These are phyloP conservation scores for Eurois occulta DNA, from an alignment of 2,888 invertebrate genomes.

Conservation along the genomic window DNA sequence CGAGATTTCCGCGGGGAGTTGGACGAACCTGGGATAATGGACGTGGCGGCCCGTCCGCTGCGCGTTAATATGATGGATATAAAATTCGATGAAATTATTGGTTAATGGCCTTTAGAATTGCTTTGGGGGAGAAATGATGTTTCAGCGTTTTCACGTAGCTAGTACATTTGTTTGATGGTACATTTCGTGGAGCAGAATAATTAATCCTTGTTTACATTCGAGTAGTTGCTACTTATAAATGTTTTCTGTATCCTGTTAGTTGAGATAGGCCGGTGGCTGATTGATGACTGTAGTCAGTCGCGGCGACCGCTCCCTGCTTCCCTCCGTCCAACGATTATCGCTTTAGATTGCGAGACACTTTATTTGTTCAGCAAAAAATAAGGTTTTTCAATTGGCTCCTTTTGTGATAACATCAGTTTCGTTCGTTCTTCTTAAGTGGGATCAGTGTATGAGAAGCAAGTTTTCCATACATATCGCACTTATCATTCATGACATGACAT, in stretches of 20 bases:
- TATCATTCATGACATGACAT: constrained; percentile 3
- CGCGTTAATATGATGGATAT: constrained; percentile 89
- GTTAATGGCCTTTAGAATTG: constrained; percentile 87
- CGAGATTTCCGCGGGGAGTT: constrained; percentile 89
- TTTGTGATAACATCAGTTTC: constrained; percentile 63
- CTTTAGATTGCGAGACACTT: constrained; percentile 79
- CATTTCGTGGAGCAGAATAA: constrained; percentile 46
- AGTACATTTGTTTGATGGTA: constrained; percentile 63
- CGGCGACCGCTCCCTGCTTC: constrained; percentile 67
- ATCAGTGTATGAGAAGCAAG: constrained; percentile 15
- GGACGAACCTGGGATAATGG: constrained; percentile 84
- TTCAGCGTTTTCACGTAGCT: constrained; percentile 76
- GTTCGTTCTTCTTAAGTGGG: constrained; percentile 35
- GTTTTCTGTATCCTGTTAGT: constrained; percentile 69
- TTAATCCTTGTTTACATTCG: constrained; percentile 57
- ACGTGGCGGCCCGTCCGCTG: constrained; percentile 77
- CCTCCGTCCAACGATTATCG: constrained; percentile 76
- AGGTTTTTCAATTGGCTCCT: constrained; percentile 73
- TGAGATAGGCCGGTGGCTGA: constrained; percentile 72
- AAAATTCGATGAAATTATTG: constrained; percentile 89
- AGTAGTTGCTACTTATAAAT: constrained; percentile 60
- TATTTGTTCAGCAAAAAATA: constrained; percentile 77
- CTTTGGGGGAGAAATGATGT: constrained; percentile 78
- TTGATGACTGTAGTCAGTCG: constrained; percentile 79
- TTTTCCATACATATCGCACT: constrained; percentile 4